These are phyloP conservation scores for Corythaeola cristata DNA, from an alignment of 2,113 vertebrate genomes.

Conservation along the genomic window DNA sequence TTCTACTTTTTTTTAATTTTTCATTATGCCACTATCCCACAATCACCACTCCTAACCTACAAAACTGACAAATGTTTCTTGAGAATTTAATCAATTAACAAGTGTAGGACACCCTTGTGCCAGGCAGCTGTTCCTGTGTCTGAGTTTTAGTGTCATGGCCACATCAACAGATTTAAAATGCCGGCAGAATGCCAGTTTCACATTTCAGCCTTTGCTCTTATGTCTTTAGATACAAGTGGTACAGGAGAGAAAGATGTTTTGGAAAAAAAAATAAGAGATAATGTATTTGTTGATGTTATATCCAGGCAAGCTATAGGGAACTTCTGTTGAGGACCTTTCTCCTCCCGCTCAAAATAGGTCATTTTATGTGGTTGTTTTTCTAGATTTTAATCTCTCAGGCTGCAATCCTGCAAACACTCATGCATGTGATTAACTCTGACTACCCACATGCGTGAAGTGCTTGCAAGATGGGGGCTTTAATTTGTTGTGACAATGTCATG, in stretches of 20 bases:
- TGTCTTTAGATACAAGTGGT: background rate
- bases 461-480: conserved; percentile 32
- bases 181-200: background rate
- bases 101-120: background rate
- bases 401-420: conserved; percentile 26
- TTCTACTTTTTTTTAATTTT: background rate
- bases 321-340: background rate
- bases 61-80: background rate
- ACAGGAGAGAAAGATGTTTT: background rate
- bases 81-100: background rate
- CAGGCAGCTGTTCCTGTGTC: background rate
- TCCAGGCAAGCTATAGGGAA: background rate
- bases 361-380: background rate
- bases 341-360: background rate
- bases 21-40: background rate
- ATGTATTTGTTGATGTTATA: background rate
- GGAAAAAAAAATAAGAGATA: background rate
- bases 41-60: background rate
- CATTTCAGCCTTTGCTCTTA: background rate
- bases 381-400: conserved; percentile 2
- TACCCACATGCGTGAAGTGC: background rate
- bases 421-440: conserved; percentile 59
- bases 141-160: background rate
- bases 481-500: conserved; percentile 36
- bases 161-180: background rate